Percentiles rank a stretch among this genome's conserved stretches.
phyloP scores from a whole-genome alignment of 2,888 invertebrate species.

The Masnerella sp. region DNA sequence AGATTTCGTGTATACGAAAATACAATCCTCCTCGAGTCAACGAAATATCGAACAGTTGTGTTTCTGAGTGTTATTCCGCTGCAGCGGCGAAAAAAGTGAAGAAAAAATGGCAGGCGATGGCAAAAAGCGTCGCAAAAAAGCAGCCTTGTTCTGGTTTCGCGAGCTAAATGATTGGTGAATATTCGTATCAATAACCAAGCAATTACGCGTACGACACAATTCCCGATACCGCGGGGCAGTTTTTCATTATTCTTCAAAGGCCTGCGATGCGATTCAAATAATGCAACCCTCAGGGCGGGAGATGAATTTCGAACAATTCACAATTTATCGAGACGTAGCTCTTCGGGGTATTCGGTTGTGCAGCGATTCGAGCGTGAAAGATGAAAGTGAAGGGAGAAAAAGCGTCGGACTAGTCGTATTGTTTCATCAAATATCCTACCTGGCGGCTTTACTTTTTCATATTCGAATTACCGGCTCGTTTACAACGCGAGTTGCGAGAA shows the following conservation, averaged over 20 bases:
- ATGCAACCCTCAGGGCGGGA: slow-evolving; percentile 8
- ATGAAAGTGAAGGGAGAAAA: slow-evolving; percentile 12
- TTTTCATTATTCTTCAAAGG: slow-evolving; percentile 14
- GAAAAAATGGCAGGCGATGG: neutral
- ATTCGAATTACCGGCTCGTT: slow-evolving; percentile 50
- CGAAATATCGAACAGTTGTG: slow-evolving; percentile 38
- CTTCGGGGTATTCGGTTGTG: neutral
- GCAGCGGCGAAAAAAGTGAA: neutral
- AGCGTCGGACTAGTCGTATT: slow-evolving; percentile 20
- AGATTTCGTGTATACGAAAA: slow-evolving; percentile 41
- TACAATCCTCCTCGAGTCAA: slow-evolving; percentile 34
- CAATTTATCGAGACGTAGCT: slow-evolving; percentile 7
- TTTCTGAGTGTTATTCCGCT: slow-evolving; percentile 13
- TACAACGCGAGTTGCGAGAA: slow-evolving; percentile 52
- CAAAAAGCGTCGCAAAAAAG: neutral
- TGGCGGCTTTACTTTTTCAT: slow-evolving; percentile 47
- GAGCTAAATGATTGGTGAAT: neutral
- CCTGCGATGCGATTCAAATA: slow-evolving; percentile 6
- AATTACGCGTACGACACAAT: slow-evolving; percentile 5
- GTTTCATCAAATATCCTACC: slow-evolving; percentile 40
- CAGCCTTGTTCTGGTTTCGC: neutral
- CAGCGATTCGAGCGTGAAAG: neutral
- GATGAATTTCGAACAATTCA: slow-evolving; percentile 26
- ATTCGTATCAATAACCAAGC: neutral
- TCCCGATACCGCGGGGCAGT: neutral